A percentile compares a stretch with the other conserved stretches of the same genome.
These are phyloP conservation scores for Periphyllus acericola DNA, from an alignment of 2,888 invertebrate genomes.

Conservation along the genomic window DNA sequence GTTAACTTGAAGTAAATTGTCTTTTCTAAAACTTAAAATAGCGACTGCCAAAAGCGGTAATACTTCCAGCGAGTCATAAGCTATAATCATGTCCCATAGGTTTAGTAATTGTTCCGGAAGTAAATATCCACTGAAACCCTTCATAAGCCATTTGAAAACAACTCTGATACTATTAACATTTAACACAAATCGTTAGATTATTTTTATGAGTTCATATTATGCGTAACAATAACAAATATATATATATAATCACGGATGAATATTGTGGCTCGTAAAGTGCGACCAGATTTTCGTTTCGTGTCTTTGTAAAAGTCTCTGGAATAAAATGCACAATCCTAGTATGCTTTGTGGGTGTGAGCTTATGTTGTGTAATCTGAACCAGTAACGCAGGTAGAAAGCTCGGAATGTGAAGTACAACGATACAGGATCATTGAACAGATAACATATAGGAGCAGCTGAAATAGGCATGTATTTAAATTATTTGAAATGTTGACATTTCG, in stretches of 20 bases:
- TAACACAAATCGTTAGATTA: neutral
- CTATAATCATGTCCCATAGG: conserved; percentile 92
- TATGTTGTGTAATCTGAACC: conserved; percentile 90
- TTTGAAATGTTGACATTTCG: neutral
- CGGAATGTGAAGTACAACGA: conserved; percentile 89
- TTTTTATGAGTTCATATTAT: neutral
- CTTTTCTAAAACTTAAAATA: conserved; percentile 85
- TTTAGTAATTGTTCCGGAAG: conserved; percentile 91
- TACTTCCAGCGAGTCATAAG: conserved; percentile 91
- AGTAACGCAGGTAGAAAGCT: conserved; percentile 90
- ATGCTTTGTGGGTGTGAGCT: conserved; percentile 95
- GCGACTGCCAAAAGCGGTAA: conserved; percentile 86
- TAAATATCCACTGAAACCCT: conserved; percentile 94
- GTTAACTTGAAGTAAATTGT: conserved; percentile 81
- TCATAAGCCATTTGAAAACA: conserved; percentile 96
- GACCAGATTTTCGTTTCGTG: conserved; percentile 91
- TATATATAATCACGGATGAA: conserved; percentile 83
- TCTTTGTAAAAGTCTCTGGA: conserved; percentile 88
- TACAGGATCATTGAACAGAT: conserved; percentile 88
- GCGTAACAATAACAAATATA: neutral
- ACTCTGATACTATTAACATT: conserved; percentile 77
- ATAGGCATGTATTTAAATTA: conserved; percentile 35
- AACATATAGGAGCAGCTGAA: conserved; percentile 93
- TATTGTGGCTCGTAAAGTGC: conserved; percentile 86
- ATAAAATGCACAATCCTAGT: conserved; percentile 86